A percentile compares a stretch with the other conserved stretches of the same genome.
Evolutionary conservation across 1,140 invertebrate species (phyloP).

Genomic region (Hypsibius dujardini): DNA sequence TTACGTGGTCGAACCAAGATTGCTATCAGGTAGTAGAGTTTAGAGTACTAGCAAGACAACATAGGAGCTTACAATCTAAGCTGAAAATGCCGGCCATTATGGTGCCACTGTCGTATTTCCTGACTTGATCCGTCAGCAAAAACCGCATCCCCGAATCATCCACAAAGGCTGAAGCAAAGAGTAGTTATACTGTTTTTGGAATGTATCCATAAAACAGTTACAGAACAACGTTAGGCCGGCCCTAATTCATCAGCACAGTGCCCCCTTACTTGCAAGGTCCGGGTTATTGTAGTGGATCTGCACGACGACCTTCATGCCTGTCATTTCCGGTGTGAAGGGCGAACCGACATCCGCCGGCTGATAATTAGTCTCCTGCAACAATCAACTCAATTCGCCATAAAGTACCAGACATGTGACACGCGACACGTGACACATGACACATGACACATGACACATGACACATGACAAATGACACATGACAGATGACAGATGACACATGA

Average conservation of each 20-base stretch:
- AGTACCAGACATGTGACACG: neutral
- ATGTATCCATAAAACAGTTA: neutral
- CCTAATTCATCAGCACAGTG: neutral
- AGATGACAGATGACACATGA: neutral
- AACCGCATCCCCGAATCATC: neutral
- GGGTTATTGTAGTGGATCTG: slow-evolving; percentile 9
- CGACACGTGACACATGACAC: neutral
- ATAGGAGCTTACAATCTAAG: neutral
- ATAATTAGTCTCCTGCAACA: neutral
- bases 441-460: neutral
- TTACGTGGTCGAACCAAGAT: neutral
- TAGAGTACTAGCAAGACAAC: neutral
- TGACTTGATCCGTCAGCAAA: neutral
- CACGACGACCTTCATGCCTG: neutral
- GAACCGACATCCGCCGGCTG: neutral
- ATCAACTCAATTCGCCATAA: neutral
- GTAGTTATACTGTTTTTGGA: neutral
- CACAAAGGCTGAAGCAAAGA: neutral
- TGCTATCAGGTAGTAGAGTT: no score
- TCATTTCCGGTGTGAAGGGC: neutral
- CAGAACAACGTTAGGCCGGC: neutral
- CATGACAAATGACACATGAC: neutral
- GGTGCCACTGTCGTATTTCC: neutral
- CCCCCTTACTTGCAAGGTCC: neutral
- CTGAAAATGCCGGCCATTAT: neutral